Base-by-base conservation (phyloP, 2,888 invertebrate species). In the Apeira syringaria region DNA sequence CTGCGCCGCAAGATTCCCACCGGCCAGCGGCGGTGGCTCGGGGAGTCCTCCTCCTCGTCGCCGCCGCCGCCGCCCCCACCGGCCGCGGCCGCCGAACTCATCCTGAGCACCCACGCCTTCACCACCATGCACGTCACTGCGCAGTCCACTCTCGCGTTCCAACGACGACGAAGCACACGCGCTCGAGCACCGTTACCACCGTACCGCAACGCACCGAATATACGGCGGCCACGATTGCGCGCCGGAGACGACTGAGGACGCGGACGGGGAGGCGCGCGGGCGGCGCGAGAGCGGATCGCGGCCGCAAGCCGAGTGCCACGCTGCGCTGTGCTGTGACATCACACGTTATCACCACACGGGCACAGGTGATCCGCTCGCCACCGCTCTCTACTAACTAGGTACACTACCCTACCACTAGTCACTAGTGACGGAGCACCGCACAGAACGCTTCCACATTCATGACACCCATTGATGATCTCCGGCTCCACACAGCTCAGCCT, bases 1-100 rank as follows among this genome's bases (percentile, higher is more conserved):
- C 80, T 76, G 64, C 81, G 74, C 53, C 81, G 77, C 71, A 81
- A 65, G 61, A 77, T 73, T 67, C 74, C 77, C 36, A 61, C 80
- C 46, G 81, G 78, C 83, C 84, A 80, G 67, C 82, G 78, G 51
- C 67, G 68, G 52, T 59, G 53, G 9, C 48, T 55, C 47, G 42
- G n/a, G n/a, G n/a, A n/a, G n/a, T n/a, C n/a, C n/a, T n/a, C n/a
- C n/a, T n/a, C n/a, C n/a, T n/a, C n/a, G n/a, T n/a, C n/a, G n/a
- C n/a, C n/a, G n/a, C n/a, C n/a, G n/a, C n/a, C 41, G 30, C 40
- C 44, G 39, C 28, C 42, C 46, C 53, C 59, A 41, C 48, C 50
- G 48, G 53, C 56, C 47, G 53, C 62, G 47, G 51, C 65, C 42
- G 61, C 68, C 29, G 11, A 25, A 66, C 74, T 74, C 77, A 77